phyloP scores from a whole-genome alignment of 2,797 vertebrate genomes.

The Paedocypris micromegethes region DNA sequence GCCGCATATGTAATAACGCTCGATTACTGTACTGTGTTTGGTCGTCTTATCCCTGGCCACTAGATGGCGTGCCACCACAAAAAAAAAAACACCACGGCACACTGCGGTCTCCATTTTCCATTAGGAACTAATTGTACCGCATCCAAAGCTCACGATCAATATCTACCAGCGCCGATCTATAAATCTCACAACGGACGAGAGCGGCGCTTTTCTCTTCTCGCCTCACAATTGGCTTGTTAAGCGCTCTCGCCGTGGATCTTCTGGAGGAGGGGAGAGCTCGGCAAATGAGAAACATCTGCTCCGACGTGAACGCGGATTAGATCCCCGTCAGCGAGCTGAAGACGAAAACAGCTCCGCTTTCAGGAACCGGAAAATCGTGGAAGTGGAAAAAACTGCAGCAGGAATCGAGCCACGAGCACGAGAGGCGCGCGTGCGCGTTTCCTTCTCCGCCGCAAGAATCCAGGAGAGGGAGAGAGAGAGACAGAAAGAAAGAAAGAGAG shows the following conservation, averaged over 20 bases:
- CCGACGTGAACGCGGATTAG: not conserved
- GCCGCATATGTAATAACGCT: too few species aligned
- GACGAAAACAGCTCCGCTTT: not conserved
- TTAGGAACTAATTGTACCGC: slow-evolving; percentile 5
- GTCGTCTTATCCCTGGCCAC: not conserved
- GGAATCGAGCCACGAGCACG: slow-evolving; percentile 28
- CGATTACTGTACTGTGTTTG: not conserved
- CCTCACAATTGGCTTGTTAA: slow-evolving; percentile 2
- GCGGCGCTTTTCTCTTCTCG: too few species aligned
- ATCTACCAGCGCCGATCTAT: not conserved
- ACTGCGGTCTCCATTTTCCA: slow-evolving; percentile 8
- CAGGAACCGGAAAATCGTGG: slow-evolving; percentile 9
- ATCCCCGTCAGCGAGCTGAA: not conserved
- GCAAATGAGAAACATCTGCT: not conserved
- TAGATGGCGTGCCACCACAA: not conserved
- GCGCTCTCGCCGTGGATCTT: not conserved
- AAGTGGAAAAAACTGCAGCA: slow-evolving; percentile 38
- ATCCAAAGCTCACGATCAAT: not conserved
- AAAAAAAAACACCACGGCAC: not conserved
- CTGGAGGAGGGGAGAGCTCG: not conserved
- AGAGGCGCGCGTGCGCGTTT: slow-evolving; percentile 57
- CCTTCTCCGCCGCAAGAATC: slow-evolving; percentile 68
- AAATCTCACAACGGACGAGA: too few species aligned
- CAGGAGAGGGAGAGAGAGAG: slow-evolving; percentile 59
- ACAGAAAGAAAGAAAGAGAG: slow-evolving; percentile 53